Evolutionary conservation across 2,113 vertebrate genomes (phyloP).

Genomic region (Seriola aureovittata): DNA sequence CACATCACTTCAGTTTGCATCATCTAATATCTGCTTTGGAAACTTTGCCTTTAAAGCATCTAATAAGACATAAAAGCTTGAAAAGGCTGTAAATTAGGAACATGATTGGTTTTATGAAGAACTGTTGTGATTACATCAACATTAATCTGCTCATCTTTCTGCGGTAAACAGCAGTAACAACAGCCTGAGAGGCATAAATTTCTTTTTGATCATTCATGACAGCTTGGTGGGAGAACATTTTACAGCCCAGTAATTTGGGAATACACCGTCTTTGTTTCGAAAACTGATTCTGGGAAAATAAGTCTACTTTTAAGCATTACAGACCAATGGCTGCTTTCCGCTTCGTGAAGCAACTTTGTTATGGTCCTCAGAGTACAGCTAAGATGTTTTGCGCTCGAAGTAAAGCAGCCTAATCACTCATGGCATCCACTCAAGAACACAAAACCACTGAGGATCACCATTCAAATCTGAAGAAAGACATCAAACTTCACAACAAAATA

Average conservation of each 20-base stretch:
- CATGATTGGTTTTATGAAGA: constrained; percentile 32
- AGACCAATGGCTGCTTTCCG: constrained; percentile 50
- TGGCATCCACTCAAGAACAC: constrained; percentile 66
- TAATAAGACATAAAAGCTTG: constrained; percentile 15
- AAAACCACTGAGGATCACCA: constrained; percentile 50
- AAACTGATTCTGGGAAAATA: constrained; percentile 57
- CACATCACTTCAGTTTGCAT: background rate
- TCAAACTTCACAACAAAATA: constrained; percentile 54
- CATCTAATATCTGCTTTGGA: background rate
- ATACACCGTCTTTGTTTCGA: constrained; percentile 48
- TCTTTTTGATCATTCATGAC: constrained; percentile 53
- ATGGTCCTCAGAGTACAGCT: constrained; percentile 56
- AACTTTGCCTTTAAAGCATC: constrained; percentile 30
- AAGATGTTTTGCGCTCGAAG: constrained; percentile 57
- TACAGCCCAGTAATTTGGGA: constrained; percentile 60
- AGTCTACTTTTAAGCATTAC: constrained; percentile 27
- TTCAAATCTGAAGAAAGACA: constrained; percentile 53
- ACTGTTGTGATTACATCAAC: constrained; percentile 19
- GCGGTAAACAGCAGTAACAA: constrained; percentile 52
- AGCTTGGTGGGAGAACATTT: constrained; percentile 57
- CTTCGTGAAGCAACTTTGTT: constrained; percentile 56
- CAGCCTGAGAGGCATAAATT: constrained; percentile 43
- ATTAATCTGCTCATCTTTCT: constrained; percentile 43
- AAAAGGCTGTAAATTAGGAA: constrained; percentile 3
- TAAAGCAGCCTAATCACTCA: constrained; percentile 57